Conservation (phyloP, 1,140 invertebrate species). For the Drosophila yakuba region DNA sequence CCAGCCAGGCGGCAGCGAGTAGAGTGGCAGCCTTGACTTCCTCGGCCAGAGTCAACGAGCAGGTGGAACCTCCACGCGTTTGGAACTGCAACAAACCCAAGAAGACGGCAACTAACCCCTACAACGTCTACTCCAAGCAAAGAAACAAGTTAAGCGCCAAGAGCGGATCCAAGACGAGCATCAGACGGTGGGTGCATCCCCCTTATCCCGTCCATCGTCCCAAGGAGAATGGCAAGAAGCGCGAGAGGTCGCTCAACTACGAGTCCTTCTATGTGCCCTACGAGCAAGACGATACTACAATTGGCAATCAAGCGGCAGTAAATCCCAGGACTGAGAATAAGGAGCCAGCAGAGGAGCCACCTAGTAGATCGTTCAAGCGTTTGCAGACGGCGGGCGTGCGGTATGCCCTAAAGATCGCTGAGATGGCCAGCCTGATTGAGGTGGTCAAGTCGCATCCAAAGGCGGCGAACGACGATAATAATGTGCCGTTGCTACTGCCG, state of each 20-base stretch:
- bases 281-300: not conserved
- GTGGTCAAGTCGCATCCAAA: not conserved
- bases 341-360: not conserved
- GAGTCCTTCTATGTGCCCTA: not conserved
- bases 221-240: not conserved
- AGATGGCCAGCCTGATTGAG: not conserved
- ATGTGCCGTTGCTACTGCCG: not conserved
- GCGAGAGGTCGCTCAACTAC: not conserved
- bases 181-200: not conserved
- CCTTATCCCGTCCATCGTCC: not conserved
- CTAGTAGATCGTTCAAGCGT: not conserved
- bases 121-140: not conserved
- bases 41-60: not conserved
- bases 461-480: too few species aligned
- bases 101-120: not conserved
- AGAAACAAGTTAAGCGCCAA: not conserved
- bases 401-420: not conserved
- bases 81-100: conserved; percentile 7
- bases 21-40: too few species aligned
- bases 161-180: not conserved
- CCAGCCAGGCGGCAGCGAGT: not conserved
- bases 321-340: not conserved
- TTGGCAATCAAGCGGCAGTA: too few species aligned
- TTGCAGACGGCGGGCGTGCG: not conserved
- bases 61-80: not conserved